Percentiles rank a stretch among this genome's conserved stretches.
Conservation (phyloP, 2,113 vertebrate species). For the Cygnus atratus region DNA sequence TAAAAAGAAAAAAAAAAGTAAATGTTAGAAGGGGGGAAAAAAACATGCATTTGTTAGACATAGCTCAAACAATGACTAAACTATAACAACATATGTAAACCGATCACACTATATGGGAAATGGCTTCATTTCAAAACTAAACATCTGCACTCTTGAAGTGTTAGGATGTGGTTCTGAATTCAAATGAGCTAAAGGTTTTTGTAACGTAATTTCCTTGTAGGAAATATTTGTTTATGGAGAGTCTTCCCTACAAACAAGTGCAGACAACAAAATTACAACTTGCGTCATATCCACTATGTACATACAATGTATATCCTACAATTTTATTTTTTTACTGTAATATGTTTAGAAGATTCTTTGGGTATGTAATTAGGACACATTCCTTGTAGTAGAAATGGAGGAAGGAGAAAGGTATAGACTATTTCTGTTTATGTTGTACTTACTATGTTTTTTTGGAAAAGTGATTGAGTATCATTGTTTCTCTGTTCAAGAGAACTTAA, state of each 20-base stretch:
- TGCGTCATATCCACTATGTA: background rate
- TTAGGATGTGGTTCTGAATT: constrained; percentile 3
- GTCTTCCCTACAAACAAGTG: background rate
- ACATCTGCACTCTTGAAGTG: constrained; percentile 26
- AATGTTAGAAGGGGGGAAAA: background rate
- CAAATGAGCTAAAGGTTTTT: constrained; percentile 27
- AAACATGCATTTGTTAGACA: background rate
- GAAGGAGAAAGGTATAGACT: background rate
- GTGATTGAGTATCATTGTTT: background rate
- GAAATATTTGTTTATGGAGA: background rate
- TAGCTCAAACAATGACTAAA: constrained; percentile 33
- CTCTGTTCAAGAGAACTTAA: background rate
- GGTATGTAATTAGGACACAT: background rate
- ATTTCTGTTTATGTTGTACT: background rate
- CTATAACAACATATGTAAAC: constrained; percentile 6
- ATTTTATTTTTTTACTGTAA: background rate
- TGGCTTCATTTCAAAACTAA: constrained; percentile 20
- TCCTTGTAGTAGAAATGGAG: background rate
- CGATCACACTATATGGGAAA: background rate
- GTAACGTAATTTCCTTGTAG: background rate
- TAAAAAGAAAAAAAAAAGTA: background rate
- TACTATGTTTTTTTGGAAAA: background rate
- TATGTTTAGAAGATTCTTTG: background rate
- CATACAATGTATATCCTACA: background rate
- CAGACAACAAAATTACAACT: background rate